Conservation (phyloP, 1,140 invertebrate genomes). For the Stegodyphus mimosarum region DNA sequence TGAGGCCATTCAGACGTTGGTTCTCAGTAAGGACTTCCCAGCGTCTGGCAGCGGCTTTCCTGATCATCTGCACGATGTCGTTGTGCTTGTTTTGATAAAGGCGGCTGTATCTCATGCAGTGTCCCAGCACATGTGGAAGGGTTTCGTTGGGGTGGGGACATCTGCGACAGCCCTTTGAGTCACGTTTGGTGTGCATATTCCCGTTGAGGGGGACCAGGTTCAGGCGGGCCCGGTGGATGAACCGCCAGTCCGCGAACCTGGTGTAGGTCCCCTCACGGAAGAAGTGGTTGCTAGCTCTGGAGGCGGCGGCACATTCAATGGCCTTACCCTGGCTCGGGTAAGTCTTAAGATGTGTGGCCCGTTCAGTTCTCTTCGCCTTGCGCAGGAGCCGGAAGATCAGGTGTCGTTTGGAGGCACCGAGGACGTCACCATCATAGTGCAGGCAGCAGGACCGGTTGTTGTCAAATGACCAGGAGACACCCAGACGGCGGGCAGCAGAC, state of each 20-base stretch:
- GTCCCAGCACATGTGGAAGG: neutral
- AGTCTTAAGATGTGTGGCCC: too few species aligned
- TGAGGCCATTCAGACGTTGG: too few species aligned
- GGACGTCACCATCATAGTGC: too few species aligned
- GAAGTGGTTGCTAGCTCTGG: neutral
- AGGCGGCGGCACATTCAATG: neutral
- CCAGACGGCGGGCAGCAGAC: too few species aligned
- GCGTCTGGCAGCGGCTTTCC: too few species aligned
- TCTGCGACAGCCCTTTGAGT: neutral
- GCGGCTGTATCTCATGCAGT: neutral
- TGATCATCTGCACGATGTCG: neutral
- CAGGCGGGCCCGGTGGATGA: neutral
- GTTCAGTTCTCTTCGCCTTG: too few species aligned
- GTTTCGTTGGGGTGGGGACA: neutral
- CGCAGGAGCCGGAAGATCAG: too few species aligned
- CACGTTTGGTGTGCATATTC: neutral
- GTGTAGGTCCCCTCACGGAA: neutral
- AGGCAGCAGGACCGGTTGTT: too few species aligned
- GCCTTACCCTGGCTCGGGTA: neutral
- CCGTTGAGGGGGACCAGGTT: neutral
- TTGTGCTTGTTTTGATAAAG: neutral
- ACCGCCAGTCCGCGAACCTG: neutral
- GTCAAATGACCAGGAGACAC: too few species aligned
- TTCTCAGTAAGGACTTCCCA: too few species aligned
- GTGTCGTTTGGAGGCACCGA: too few species aligned